Evolutionary conservation across 2,797 vertebrate genomes (phyloP).

Genomic region (Masticophis lateralis): DNA sequence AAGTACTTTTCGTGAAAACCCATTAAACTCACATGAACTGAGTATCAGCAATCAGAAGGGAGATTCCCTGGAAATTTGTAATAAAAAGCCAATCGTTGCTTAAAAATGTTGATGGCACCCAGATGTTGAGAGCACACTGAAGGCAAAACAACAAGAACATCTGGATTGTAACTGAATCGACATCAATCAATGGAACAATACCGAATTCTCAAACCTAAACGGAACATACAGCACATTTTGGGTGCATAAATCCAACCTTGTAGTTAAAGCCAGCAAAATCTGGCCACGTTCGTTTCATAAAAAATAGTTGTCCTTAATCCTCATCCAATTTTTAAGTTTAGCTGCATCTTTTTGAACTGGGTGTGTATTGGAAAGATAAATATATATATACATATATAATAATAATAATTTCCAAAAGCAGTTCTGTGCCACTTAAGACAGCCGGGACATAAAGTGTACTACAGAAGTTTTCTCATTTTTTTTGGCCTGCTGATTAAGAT

Average conservation of each 20-base stretch:
- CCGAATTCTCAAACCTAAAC: neutral
- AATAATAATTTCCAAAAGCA: constrained; percentile 1
- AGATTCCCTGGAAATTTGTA: neutral
- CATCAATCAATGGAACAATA: constrained; percentile 23
- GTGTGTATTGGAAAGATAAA: neutral
- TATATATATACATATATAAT: neutral
- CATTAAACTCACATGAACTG: neutral
- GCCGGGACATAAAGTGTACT: neutral
- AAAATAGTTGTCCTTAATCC: constrained; percentile 7
- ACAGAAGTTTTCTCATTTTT: neutral
- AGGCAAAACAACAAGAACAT: neutral
- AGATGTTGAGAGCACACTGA: neutral
- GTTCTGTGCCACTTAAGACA: neutral
- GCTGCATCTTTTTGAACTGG: neutral
- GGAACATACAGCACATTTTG: constrained; percentile 7
- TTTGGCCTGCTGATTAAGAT: neutral
- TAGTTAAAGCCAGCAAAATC: constrained; percentile 1
- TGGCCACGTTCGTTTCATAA: neutral
- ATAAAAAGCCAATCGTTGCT: constrained; percentile 32
- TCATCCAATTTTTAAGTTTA: constrained; percentile 26
- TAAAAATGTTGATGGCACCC: constrained; percentile 15
- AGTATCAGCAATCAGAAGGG: neutral
- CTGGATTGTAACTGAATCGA: neutral
- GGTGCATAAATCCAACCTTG: constrained; percentile 2
- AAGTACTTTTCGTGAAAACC: neutral